phyloP scores from a whole-genome alignment of 2,797 vertebrate species.

The Tadarida brasiliensis region DNA sequence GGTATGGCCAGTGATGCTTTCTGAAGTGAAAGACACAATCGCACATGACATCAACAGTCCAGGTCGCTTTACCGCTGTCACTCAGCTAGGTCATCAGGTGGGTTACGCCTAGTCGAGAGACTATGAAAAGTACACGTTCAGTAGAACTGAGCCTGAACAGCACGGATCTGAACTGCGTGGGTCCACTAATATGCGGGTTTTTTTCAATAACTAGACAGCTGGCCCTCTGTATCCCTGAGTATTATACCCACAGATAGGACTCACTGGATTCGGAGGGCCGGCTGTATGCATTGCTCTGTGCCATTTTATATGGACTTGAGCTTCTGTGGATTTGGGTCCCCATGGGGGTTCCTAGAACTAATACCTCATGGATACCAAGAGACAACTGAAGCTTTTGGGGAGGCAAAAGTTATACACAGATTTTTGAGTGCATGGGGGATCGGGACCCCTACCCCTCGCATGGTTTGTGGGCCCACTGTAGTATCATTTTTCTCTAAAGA shows the following conservation, averaged over 20 bases:
- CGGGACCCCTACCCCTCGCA: too few relatives aligned
- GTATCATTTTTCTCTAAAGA: background rate
- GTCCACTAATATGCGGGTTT: background rate
- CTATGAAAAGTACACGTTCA: background rate
- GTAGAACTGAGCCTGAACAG: background rate
- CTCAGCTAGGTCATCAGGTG: background rate
- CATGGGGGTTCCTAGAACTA: too few relatives aligned
- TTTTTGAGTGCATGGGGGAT: too few relatives aligned
- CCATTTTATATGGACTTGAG: background rate
- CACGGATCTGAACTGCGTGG: background rate
- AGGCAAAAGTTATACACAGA: background rate
- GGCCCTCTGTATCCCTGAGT: background rate
- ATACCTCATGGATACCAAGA: background rate
- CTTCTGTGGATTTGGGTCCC: background rate
- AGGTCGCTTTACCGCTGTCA: background rate
- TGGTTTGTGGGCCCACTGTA: background rate
- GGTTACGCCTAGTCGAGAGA: background rate
- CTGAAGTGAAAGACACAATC: background rate
- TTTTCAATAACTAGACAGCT: background rate
- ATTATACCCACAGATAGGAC: background rate
- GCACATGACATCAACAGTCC: background rate
- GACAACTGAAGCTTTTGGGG: background rate
- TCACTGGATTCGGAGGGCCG: background rate
- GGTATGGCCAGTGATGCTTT: background rate
- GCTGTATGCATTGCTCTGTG: background rate